A percentile compares a stretch with the other conserved stretches of the same genome.
phyloP scores from a whole-genome alignment of 2,113 vertebrate species.

The Actenoides lindsayi region DNA sequence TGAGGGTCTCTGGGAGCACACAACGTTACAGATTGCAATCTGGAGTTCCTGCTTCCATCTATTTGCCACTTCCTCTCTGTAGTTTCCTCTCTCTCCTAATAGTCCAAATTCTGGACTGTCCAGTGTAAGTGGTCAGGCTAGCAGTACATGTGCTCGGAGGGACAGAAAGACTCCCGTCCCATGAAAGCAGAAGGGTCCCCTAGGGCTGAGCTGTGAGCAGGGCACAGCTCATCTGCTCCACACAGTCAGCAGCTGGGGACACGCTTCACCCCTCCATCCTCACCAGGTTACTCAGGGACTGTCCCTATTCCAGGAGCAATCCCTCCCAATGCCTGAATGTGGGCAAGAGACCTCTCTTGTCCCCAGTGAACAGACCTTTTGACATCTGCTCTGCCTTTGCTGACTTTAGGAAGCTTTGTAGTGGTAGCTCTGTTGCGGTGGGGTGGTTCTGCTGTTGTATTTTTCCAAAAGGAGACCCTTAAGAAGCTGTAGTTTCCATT shows the following conservation, averaged over 20 bases:
- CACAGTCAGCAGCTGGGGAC: neutral
- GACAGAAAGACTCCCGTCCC: neutral
- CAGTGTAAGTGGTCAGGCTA: neutral
- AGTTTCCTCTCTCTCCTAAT: neutral
- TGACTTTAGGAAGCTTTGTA: neutral
- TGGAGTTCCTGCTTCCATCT: neutral
- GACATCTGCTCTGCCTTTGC: neutral
- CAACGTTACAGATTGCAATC: neutral
- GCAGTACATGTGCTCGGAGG: neutral
- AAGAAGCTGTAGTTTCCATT: neutral
- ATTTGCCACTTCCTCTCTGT: neutral
- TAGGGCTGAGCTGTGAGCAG: neutral
- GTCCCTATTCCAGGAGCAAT: neutral
- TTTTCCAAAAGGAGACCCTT: neutral
- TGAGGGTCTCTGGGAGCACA: fast-evolving
- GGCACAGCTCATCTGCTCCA: neutral
- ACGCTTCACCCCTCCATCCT: neutral
- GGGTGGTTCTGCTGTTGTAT: neutral
- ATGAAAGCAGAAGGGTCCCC: neutral
- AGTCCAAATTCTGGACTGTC: neutral
- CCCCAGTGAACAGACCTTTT: neutral
- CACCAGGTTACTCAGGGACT: fast-evolving
- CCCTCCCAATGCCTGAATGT: neutral
- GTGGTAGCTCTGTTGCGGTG: neutral
- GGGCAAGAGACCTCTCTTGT: neutral